Evolutionary conservation across 2,888 invertebrate species (phyloP), one percentile per base, ranked within the genome.

Genomic region (Cyclophora punctaria): DNA sequence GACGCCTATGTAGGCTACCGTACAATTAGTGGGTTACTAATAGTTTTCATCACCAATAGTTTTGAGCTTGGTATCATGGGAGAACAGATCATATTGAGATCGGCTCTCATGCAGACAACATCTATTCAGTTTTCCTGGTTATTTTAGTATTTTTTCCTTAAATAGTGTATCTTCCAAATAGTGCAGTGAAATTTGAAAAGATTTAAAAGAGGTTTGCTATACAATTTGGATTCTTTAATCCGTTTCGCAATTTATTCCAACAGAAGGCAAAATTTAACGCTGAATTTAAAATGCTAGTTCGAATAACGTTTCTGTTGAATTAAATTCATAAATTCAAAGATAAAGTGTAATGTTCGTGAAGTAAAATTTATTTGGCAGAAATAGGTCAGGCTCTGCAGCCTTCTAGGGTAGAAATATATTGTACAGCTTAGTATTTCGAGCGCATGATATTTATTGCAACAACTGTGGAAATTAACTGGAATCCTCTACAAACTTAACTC

Each of bases 1-100:
- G 82, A 71, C 67, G 73, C 62, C 73, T 78, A 87, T 87, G 87
- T 86, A 86, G 86, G 86, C 84, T 85, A 78, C 78, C 66, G 78
- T 73, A 79, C 86, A 88, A 87, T 88, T 88, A 88, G 87, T 84
- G 71, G 72, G 67, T 68, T 74, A 85, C 87, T 87, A 87, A 87
- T 84, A 83, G 82, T 83, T 87, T 86, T 83, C 86, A 88, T 87
- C 84, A 84, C 78, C 83, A 75, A 80, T 78, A 79, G 80, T 77
- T 78, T 71, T 74, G 72, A 75, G 71, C 76, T 73, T 67, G 72
- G 58, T 73, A 60, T 59, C 63, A 71, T 69, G 69, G 70, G 68
- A 63, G 72, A 77, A 66, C 69, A 67, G 69, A 78, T 81, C 85
- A 88, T 74, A 86, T 64, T 71, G 74, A 71, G 75, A 69, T 71